Evolutionary conservation across 2,888 invertebrate species (phyloP), one percentile per base, ranked within the genome.

Genomic region (Subacronicta megacephala): DNA sequence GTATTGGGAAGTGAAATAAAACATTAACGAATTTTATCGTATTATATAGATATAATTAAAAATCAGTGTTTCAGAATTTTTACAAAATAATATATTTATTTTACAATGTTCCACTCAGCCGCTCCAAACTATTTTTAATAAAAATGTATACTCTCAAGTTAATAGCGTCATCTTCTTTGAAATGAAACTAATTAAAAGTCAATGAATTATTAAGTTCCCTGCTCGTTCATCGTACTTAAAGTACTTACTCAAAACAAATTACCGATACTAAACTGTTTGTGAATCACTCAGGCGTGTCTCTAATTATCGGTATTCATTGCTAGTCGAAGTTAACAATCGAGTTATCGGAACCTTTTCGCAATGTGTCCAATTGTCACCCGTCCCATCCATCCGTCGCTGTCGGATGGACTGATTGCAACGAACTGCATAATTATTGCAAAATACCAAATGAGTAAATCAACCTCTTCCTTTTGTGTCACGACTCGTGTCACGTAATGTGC

Each of bases 401-500:
- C 9, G 7, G 38, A 17, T 7, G 7, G 36, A 20, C 13, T 18
- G 35, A 23, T 26, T 17, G 31, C 23, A 49, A 55, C 4, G 20
- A 15, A 49, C 38, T 43, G 17, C 46, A 17, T 50, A 20, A 37
- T 4, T 49, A 44, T 52, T 62, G 52, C 50, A 43, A 65, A 62
- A 61, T 42, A 18, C 29, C 18, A 45, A n/a, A 59, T 41, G 45
- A 38, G 42, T 45, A 67, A 72, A 72, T 63, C 35, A 47, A 42
- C 36, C 43, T 65, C 57, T 69, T 72, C 57, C 59, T 62, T 59
- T 62, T 37, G 46, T 45, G 37, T 59, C 26, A 53, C 41, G 13
- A 35, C 20, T 37, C 33, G 18, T 52, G 2, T 4, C 3, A 0
- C 18, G 33, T 26, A 23, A 40, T 13, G 13, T n/a, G 16, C 20